These are phyloP conservation scores for Epirrhoe tristata DNA, from an alignment of 2,888 invertebrate species.

Conservation along the genomic window DNA sequence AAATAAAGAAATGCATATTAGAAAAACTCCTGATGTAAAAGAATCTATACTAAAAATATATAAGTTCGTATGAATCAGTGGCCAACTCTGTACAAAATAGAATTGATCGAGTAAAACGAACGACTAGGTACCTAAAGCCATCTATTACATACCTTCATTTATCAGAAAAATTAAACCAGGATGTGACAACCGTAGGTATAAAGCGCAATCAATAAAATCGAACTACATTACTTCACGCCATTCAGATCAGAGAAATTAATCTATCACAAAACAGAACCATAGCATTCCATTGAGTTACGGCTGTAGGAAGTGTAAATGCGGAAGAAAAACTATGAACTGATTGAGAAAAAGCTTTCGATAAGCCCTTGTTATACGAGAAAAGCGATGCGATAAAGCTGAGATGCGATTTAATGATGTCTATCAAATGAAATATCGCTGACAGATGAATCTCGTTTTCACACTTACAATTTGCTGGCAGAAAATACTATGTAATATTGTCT, in stretches of 20 bases:
- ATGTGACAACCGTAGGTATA: slow-evolving; percentile 5
- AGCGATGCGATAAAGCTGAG: not conserved
- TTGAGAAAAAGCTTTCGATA: slow-evolving; percentile 27
- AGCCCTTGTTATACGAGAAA: slow-evolving; percentile 4
- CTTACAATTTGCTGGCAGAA: too few species aligned
- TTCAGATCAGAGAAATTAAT: slow-evolving; percentile 32
- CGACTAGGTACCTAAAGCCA: too few species aligned
- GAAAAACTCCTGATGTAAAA: not conserved
- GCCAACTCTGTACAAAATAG: too few species aligned
- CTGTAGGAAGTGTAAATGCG: slow-evolving; percentile 28
- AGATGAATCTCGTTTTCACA: too few species aligned
- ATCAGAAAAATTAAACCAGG: not conserved
- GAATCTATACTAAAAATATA: too few species aligned
- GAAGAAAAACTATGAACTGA: slow-evolving; percentile 22
- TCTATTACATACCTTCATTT: too few species aligned
- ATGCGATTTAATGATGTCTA: too few species aligned
- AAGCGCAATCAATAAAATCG: not conserved
- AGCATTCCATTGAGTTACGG: slow-evolving; percentile 20
- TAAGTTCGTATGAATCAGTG: too few species aligned
- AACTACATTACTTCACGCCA: slow-evolving; percentile 18
- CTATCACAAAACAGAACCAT: slow-evolving; percentile 28
- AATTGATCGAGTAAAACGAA: not conserved
- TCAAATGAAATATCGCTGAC: too few species aligned
- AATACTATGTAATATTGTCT: too few species aligned
- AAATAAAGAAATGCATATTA: slow-evolving; percentile 30